Conservation (phyloP, 2,888 invertebrate species). For the Euspilapteryx auroguttella region DNA sequence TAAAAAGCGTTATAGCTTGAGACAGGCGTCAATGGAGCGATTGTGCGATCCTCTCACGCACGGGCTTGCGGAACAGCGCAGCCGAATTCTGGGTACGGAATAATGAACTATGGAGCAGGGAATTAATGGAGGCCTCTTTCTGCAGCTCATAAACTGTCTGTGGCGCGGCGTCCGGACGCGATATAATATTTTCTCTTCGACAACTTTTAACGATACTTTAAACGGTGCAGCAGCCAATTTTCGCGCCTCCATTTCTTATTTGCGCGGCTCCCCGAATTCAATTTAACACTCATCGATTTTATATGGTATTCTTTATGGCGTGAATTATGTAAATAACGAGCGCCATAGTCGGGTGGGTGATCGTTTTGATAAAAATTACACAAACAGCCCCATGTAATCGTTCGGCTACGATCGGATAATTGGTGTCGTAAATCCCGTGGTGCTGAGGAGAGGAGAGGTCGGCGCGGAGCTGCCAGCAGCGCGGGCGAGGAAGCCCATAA, state of each 20-base stretch:
- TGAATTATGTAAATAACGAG: conserved; percentile 44
- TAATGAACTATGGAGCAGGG: conserved; percentile 30
- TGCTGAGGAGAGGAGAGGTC: conserved; percentile 9
- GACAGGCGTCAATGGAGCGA: conserved; percentile 6
- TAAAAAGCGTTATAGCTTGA: too few species aligned
- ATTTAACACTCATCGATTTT: conserved; percentile 33
- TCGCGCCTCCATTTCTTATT: conserved; percentile 51
- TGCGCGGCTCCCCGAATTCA: conserved; percentile 49
- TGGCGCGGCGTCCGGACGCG: too few species aligned
- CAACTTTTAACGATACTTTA: conserved; percentile 54
- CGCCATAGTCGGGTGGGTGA: conserved; percentile 30
- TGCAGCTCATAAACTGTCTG: conserved; percentile 35
- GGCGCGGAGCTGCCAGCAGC: conserved; percentile 1
- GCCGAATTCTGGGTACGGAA: conserved; percentile 18
- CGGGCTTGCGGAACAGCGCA: conserved; percentile 15
- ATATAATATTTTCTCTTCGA: conserved; percentile 47
- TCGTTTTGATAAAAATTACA: conserved; percentile 34
- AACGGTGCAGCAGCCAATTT: conserved; percentile 45
- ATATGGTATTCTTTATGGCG: conserved; percentile 28
- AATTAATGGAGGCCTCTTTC: conserved; percentile 28
- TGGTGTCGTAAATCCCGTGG: conserved; percentile 23
- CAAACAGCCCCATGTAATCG: conserved; percentile 29
- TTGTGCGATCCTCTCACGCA: too few species aligned
- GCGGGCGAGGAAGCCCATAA: too few species aligned
- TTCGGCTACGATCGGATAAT: conserved; percentile 27